Percentiles rank a stretch among this genome's conserved stretches.
phyloP scores from a whole-genome alignment of 1,140 invertebrate species.

The Zaprionus vittiger region DNA sequence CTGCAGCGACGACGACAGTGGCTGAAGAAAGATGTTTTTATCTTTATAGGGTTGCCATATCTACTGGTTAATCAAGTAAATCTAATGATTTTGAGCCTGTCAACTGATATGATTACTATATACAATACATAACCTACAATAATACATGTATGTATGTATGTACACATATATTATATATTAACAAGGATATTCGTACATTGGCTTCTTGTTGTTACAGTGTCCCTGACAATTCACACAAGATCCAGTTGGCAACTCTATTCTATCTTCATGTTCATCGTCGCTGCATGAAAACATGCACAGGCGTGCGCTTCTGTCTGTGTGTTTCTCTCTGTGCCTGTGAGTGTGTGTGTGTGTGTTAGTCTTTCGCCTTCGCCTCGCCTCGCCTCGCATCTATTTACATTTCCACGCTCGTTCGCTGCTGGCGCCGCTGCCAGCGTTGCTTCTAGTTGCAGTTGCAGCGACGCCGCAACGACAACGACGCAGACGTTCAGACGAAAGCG shows the following conservation, averaged over 20 bases:
- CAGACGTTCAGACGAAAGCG: conserved; percentile 83
- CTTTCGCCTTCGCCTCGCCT: conserved; percentile 44
- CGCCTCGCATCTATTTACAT: conserved; percentile 63
- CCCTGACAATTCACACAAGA: too few relatives aligned
- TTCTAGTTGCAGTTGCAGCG: conserved; percentile 45
- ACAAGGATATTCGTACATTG: too few relatives aligned
- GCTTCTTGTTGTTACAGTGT: too few relatives aligned
- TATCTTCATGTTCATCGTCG: conserved; percentile 69
- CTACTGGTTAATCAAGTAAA: too few relatives aligned
- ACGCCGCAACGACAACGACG: conserved; percentile 38
- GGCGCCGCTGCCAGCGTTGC: conserved; percentile 40
- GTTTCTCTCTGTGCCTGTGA: not conserved
- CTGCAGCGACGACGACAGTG: conserved; percentile 16
- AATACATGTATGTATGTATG: too few relatives aligned
- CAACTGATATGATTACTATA: too few relatives aligned
- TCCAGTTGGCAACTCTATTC: too few relatives aligned
- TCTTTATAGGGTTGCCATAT: conserved; percentile 30
- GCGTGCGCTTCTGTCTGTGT: conserved; percentile 5
- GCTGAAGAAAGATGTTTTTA: conserved; percentile 44
- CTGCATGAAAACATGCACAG: conserved; percentile 40
- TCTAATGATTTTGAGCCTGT: too few relatives aligned
- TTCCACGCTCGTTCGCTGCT: conserved; percentile 48
- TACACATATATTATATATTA: too few relatives aligned
- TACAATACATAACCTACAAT: too few relatives aligned
- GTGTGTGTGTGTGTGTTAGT: conserved; percentile 10